These are phyloP conservation scores for Terebella lapidaria DNA, from an alignment of 2,888 invertebrate species.

Conservation along the genomic window DNA sequence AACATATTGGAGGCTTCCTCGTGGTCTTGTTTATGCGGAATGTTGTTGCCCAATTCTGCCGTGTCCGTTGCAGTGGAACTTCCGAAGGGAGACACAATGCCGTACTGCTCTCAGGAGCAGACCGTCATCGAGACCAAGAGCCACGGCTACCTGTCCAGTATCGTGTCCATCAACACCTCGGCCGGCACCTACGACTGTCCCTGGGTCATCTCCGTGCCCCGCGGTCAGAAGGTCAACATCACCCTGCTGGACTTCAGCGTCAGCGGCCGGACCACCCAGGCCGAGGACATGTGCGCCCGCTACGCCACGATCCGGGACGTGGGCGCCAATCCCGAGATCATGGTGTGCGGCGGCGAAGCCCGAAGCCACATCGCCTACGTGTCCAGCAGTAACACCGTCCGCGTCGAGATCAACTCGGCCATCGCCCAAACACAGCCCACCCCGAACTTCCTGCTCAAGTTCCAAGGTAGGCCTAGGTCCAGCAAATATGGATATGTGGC, in stretches of 20 bases:
- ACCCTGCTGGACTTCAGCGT: slow-evolving; percentile 8
- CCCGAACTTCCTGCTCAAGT: slow-evolving; percentile 15
- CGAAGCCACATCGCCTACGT: slow-evolving; percentile 7
- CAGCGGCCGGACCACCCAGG: background rate
- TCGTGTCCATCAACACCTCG: background rate
- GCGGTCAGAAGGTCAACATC: slow-evolving; percentile 12
- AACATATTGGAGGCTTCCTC: too few species aligned
- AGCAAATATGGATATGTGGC: too few species aligned
- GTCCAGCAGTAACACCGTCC: slow-evolving; percentile 12
- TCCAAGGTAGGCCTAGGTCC: slow-evolving; percentile 17
- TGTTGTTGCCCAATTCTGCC: too few species aligned
- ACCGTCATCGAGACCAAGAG: background rate
- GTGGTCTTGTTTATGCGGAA: too few species aligned
- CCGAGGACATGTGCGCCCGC: background rate
- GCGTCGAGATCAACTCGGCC: slow-evolving; percentile 3
- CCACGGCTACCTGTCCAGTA: background rate
- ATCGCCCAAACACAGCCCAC: background rate
- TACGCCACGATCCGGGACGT: slow-evolving; percentile 4
- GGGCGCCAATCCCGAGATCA: background rate
- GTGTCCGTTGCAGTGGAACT: too few species aligned
- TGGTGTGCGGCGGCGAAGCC: background rate
- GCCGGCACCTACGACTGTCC: background rate
- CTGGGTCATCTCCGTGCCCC: slow-evolving; percentile 1
- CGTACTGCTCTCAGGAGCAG: too few species aligned
- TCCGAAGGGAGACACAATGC: too few species aligned